These are phyloP conservation scores for Poeciliopsis paucimaculata DNA, from an alignment of 2,797 vertebrate genomes.

Conservation along the genomic window DNA sequence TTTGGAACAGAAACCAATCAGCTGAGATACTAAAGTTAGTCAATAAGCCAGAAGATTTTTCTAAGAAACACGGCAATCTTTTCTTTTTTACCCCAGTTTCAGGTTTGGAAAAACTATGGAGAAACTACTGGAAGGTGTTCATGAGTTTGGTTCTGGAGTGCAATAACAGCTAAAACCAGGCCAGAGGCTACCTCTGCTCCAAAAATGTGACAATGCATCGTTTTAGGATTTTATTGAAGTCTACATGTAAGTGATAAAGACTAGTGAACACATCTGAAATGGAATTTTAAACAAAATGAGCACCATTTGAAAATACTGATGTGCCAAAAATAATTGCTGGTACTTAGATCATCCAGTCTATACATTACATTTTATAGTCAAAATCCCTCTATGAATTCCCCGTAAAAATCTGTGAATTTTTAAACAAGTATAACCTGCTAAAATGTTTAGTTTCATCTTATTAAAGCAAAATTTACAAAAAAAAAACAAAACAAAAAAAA, in stretches of 20 bases:
- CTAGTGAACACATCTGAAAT: conserved; percentile 10
- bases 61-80: conserved; percentile 5
- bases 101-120: not conserved
- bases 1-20: conserved; percentile 3
- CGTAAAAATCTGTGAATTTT: conserved; percentile 26
- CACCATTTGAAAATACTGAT: conserved; percentile 46
- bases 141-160: conserved; percentile 10
- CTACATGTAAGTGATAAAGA: conserved; percentile 33
- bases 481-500: not conserved
- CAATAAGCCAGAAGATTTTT: conserved; percentile 6
- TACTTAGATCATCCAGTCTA: conserved; percentile 25
- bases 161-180: conserved; percentile 12
- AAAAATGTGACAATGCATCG: conserved; percentile 23
- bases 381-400: conserved; percentile 1
- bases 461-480: conserved; percentile 27
- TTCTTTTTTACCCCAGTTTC: not conserved
- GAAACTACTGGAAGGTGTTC: conserved; percentile 11
- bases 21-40: conserved; percentile 28
- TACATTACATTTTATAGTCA: conserved; percentile 14
- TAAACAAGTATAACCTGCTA: conserved; percentile 17
- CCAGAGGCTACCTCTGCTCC: conserved; percentile 36
- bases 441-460: conserved; percentile 37
- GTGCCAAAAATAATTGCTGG: conserved; percentile 31
- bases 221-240: conserved; percentile 23
- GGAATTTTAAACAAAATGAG: conserved; percentile 21